Base-by-base conservation (phyloP, 2,888 invertebrate species). In the Patella pellucida region DNA sequence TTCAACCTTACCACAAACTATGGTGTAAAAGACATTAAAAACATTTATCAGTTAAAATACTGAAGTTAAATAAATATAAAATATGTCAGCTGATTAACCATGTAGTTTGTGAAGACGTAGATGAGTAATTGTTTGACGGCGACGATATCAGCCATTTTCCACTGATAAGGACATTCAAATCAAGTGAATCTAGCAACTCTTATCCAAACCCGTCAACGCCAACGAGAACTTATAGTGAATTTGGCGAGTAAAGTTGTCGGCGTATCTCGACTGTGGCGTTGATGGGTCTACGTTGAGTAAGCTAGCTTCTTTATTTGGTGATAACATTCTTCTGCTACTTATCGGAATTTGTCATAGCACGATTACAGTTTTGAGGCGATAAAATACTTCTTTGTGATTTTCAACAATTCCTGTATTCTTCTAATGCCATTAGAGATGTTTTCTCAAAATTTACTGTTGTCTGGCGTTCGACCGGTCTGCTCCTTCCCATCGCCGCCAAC, bases 321-420 rank as follows among this genome's bases (percentile, higher is more conserved):
- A 62, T 62, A 62, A 62, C 62, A 62, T 62, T 62, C 19, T 62
- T 62, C 23, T 62, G 14, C 23, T 11, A 62, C 62, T 62, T 62
- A 62, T 62, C 62, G 23, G 19, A 23, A 62, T 23, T 62, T 62
- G 62, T 62, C 62, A 62, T 62, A 62, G 62, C 62, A 62, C 3
- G 62, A 62, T 62, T 62, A 62, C 12, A 62, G 62, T 23, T 23
- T 23, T 23, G 23, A 62, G 23, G 23, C 23, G 62, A 62, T 62
- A 62, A 62, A 62, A 62, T 23, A 62, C 62, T 23, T 62, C 62
- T 62, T 62, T 62, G 62, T 62, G 23, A 62, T 62, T 62, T 62
- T 23, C 62, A 62, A 62, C 62, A 62, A 62, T 62, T 62, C 62
- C 23, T 62, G 23, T 23, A 62, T 62, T 62, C 62, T 62, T 62